These are phyloP conservation scores for Halcyon malimbica DNA, from an alignment of 2,113 vertebrate genomes.

Conservation along the genomic window DNA sequence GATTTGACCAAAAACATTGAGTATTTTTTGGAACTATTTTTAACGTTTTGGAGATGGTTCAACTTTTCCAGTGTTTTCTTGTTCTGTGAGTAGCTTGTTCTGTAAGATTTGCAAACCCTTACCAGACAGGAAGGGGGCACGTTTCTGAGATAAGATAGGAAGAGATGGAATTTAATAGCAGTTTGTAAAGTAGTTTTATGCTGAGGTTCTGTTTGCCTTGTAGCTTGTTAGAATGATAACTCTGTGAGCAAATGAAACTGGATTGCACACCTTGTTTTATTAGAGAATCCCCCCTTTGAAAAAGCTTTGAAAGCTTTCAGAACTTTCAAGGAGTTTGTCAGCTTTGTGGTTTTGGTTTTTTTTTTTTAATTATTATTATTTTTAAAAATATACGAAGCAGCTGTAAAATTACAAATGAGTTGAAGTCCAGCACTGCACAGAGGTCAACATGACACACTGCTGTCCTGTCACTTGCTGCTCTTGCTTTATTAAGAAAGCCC, in stretches of 20 bases:
- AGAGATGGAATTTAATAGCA: background rate
- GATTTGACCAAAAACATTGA: background rate
- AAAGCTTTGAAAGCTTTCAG: background rate
- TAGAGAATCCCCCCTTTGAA: background rate
- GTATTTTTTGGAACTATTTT: background rate
- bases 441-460: rapidly evolving
- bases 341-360: background rate
- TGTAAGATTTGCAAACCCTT: background rate
- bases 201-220: background rate
- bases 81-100: background rate
- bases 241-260: background rate
- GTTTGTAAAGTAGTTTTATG: background rate
- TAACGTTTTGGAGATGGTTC: background rate
- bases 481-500: background rate
- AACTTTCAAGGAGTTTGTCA: background rate
- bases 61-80: background rate
- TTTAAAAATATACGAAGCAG: background rate
- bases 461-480: background rate
- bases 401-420: background rate
- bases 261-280: background rate
- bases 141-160: background rate
- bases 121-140: background rate
- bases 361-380: background rate
- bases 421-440: background rate
- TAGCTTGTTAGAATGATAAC: background rate